Evolutionary conservation across 2,888 invertebrate genomes (phyloP), one percentile per base, ranked within the genome.

Genomic region (Prosopocoilus inquinatus): DNA sequence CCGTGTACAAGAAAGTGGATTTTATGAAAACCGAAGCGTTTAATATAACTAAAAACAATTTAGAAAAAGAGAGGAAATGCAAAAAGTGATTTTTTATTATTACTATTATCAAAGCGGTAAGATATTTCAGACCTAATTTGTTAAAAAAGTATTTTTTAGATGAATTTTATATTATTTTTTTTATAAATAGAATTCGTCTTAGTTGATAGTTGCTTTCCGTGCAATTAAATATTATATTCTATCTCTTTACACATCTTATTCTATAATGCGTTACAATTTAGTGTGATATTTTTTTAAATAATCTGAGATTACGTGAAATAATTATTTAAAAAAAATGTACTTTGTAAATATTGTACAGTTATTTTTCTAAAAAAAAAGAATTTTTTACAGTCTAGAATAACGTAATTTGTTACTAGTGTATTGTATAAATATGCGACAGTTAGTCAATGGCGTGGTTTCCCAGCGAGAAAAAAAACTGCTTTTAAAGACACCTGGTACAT

Each of bases 1-100:
- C 89, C 0, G 91, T 91, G 7, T 96, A 96, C 77, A 93, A 94
- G 75, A 91, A 90, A 1, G 94, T 96, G 0, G 96, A 96, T 79
- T 96, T 96, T 79, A 80, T 93, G 49, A 96, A 94, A 80, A 96
- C 96, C 0, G 89, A 93, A 73, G 96, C 95, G 4, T 92, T 96
- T 71, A 93, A 91, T 76, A 87, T 90, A 57, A 94, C 91, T 35
- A 83, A 90, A 49, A 88, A 90, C 71, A 88, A 89, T 70, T 87
- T 90, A 0, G 91, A 89, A 71, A 87, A 86, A 59, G 86, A 86
- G 34, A 77, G 89, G 60, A 13, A 41, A 41, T 28, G 20, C 7
- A 28, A 28, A 50, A 28, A 28, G 5, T 28, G 5, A 28, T 28
- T 47, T n/a, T 45, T 16, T 45, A 45, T 16, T 35, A 35, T 16